A percentile compares a stretch with the other conserved stretches of the same genome.
Evolutionary conservation across 2,113 vertebrate species (phyloP).

Genomic region (Silurus asotus): DNA sequence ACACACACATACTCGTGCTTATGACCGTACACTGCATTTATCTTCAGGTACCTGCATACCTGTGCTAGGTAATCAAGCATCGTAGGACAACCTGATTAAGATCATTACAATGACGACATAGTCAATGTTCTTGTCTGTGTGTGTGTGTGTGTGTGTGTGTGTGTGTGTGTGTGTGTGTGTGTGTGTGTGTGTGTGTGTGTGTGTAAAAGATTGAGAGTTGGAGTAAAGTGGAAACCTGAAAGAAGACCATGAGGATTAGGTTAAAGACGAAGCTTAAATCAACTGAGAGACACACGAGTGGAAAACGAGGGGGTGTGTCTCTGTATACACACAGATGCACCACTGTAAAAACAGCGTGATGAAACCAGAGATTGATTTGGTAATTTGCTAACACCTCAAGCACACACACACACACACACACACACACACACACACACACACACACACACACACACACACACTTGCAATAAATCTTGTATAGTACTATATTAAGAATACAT

Average conservation of each 20-base stretch:
- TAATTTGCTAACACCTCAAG: neutral
- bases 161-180: neutral
- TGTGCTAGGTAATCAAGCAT: conserved; percentile 12
- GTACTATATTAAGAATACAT: neutral
- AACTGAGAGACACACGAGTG: conserved; percentile 1
- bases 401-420: neutral
- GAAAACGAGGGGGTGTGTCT: conserved; percentile 9
- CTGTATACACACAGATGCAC: conserved; percentile 6
- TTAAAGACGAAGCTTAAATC: conserved; percentile 10
- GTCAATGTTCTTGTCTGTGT: neutral
- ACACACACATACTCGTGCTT: neutral
- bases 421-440: conserved; percentile 30
- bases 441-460: conserved; percentile 13
- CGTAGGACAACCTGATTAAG: neutral
- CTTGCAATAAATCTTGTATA: neutral
- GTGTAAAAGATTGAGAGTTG: neutral
- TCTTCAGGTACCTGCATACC: neutral
- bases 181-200: conserved; percentile 7
- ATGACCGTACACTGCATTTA: neutral
- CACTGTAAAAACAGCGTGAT: conserved; percentile 15
- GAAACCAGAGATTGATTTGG: conserved; percentile 13
- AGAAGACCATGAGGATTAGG: conserved; percentile 22
- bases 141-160: neutral
- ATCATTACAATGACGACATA: neutral
- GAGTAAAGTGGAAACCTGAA: neutral